phyloP scores from a whole-genome alignment of 2,888 invertebrate genomes.

The Amiota communis region DNA sequence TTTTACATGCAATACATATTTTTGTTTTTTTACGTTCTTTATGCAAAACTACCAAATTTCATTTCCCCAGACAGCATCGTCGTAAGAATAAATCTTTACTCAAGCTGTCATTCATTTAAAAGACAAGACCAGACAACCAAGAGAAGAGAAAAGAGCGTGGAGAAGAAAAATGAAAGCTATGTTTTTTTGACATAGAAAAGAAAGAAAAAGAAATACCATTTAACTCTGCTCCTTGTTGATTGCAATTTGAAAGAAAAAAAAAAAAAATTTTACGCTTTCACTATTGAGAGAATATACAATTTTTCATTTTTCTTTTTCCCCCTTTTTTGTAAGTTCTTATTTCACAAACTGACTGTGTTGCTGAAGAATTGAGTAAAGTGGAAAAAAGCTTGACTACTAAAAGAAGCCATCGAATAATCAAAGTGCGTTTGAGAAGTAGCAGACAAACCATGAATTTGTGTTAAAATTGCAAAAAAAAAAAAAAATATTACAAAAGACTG shows the following conservation, averaged over 20 bases:
- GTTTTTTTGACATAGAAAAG: neutral
- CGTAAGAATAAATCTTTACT: slow-evolving; percentile 8
- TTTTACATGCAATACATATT: neutral
- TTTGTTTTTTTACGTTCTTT: neutral
- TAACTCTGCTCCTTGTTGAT: slow-evolving; percentile 12
- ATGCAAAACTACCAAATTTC: slow-evolving; percentile 14
- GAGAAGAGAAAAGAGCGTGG: neutral
- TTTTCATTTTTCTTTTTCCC: neutral
- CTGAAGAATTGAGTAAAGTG: neutral
- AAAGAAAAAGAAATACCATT: slow-evolving; percentile 18
- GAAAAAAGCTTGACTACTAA: neutral
- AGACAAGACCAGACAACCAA: no score
- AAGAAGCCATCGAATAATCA: slow-evolving; percentile 13
- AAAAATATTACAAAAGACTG: slow-evolving; percentile 8
- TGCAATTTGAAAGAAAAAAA: slow-evolving; percentile 13
- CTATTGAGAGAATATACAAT: slow-evolving; percentile 2
- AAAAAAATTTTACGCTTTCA: slow-evolving; percentile 17
- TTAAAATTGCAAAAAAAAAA: slow-evolving; percentile 13
- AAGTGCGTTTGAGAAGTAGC: slow-evolving; percentile 12
- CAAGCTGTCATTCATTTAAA: neutral
- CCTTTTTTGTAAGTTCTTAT: no score
- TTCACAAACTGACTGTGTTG: neutral
- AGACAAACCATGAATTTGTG: slow-evolving; percentile 14
- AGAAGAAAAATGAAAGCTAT: neutral
- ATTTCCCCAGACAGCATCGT: slow-evolving; percentile 1